Conservation (phyloP, 2,888 invertebrate species). For the Sipunculus nudus region DNA sequence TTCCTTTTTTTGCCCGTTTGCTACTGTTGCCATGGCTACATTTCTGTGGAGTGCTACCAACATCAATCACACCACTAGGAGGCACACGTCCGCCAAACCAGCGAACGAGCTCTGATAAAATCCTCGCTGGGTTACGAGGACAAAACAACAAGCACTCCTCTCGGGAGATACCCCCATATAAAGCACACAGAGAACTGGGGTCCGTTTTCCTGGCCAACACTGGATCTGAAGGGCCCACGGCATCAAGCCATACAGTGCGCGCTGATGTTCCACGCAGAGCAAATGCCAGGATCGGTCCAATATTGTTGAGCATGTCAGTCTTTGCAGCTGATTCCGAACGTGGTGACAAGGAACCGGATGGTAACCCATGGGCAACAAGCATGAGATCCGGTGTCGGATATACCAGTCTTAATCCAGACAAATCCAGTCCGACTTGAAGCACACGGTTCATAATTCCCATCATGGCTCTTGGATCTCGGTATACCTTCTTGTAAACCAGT, state of each 20-base stretch:
- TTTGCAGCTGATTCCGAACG: slow-evolving; percentile 14
- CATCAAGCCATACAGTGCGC: slow-evolving; percentile 56
- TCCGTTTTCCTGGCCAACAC: slow-evolving; percentile 55
- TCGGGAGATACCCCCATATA: slow-evolving; percentile 55
- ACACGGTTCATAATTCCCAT: slow-evolving; percentile 57
- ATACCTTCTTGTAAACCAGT: slow-evolving; percentile 51
- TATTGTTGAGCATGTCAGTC: slow-evolving; percentile 42
- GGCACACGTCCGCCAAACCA: slow-evolving; percentile 62
- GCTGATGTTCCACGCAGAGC: slow-evolving; percentile 57
- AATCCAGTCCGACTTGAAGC: slow-evolving; percentile 56
- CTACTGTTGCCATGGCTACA: not conserved
- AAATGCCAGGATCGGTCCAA: slow-evolving; percentile 52
- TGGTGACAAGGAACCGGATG: not conserved
- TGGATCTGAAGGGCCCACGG: slow-evolving; percentile 60
- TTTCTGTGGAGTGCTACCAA: slow-evolving; percentile 34
- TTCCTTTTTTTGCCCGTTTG: not conserved
- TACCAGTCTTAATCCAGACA: slow-evolving; percentile 55
- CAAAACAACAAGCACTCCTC: slow-evolving; percentile 57
- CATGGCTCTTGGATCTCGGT: slow-evolving; percentile 50
- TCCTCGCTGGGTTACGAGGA: slow-evolving; percentile 49
- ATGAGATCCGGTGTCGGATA: slow-evolving; percentile 52
- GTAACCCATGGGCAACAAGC: slow-evolving; percentile 24
- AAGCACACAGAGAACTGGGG: slow-evolving; percentile 59
- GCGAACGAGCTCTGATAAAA: slow-evolving; percentile 50
- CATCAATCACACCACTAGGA: slow-evolving; percentile 53